Conservation (phyloP, 1,140 invertebrate species). For the Matsumurasca onukii region DNA sequence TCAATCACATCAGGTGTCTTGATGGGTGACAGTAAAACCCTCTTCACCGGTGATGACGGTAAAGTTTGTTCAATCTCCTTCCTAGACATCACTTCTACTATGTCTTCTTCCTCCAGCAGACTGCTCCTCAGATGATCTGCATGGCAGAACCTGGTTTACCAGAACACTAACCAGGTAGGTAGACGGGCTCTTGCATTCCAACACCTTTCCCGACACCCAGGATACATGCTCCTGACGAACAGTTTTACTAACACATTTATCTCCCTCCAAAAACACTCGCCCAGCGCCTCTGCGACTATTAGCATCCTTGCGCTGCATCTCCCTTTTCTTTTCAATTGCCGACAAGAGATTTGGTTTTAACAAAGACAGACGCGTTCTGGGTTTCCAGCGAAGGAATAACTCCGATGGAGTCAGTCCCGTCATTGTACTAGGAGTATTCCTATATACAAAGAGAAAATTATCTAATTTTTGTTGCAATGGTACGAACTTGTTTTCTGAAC, state of each 20-base stretch:
- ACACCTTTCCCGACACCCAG: not conserved
- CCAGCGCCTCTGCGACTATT: not conserved
- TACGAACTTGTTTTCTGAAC: not conserved
- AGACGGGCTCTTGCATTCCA: not conserved
- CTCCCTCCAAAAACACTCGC: not conserved
- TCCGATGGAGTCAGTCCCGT: not conserved
- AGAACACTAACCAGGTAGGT: not conserved
- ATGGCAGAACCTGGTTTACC: constrained; percentile 3
- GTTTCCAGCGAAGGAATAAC: constrained; percentile 2
- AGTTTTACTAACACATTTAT: not conserved
- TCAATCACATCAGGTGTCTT: not conserved
- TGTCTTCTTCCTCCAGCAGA: not conserved
- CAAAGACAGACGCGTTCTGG: not conserved
- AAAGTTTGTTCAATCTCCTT: not conserved
- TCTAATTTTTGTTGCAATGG: not conserved
- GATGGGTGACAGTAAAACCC: not conserved
- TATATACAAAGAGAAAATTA: not conserved
- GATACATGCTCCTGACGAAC: not conserved
- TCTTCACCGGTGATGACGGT: not conserved
- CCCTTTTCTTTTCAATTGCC: not conserved
- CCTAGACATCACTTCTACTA: not conserved
- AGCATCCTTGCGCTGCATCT: not conserved
- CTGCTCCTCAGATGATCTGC: not conserved
- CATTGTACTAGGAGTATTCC: not conserved
- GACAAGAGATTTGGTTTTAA: not conserved